These are phyloP conservation scores for Thamnophis elegans DNA, from an alignment of 2,797 vertebrate genomes.

Conservation along the genomic window DNA sequence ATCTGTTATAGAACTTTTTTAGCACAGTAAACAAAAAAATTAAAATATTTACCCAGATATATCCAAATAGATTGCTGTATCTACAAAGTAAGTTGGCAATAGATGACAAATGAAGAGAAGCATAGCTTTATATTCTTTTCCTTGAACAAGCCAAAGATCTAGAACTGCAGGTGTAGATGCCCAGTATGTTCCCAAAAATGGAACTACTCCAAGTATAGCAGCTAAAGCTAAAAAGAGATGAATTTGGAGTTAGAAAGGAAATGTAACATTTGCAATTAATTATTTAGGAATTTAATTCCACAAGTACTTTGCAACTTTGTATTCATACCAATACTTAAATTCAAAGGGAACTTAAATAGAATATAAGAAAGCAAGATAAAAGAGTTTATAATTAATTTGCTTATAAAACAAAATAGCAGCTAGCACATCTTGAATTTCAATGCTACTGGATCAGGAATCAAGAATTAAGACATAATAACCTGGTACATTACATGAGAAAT, in stretches of 20 bases:
- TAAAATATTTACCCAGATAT: constrained; percentile 89
- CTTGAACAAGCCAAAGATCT: constrained; percentile 95
- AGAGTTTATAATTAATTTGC: neutral
- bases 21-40: neutral
- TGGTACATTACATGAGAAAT: neutral
- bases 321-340: neutral
- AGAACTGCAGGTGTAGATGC: constrained; percentile 91
- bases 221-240: constrained; percentile 81
- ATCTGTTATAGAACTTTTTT: neutral
- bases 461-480: neutral
- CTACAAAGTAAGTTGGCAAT: constrained; percentile 96
- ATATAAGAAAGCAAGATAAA: neutral
- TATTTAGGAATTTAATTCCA: constrained; percentile 15
- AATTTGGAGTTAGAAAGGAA: constrained; percentile 30
- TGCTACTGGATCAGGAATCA: neutral
- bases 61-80: constrained; percentile 98
- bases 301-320: constrained; percentile 18
- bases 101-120: constrained; percentile 92
- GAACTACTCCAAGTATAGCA: constrained; percentile 94
- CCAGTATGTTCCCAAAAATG: constrained; percentile 97
- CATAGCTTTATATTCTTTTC: constrained; percentile 88
- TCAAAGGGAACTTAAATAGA: neutral
- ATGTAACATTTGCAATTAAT: neutral
- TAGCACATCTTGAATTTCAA: neutral
- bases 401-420: neutral